Percentiles rank a stretch among this genome's conserved stretches.
Conservation (phyloP, 2,113 vertebrate species). For the Phoenicopterus ruber region DNA sequence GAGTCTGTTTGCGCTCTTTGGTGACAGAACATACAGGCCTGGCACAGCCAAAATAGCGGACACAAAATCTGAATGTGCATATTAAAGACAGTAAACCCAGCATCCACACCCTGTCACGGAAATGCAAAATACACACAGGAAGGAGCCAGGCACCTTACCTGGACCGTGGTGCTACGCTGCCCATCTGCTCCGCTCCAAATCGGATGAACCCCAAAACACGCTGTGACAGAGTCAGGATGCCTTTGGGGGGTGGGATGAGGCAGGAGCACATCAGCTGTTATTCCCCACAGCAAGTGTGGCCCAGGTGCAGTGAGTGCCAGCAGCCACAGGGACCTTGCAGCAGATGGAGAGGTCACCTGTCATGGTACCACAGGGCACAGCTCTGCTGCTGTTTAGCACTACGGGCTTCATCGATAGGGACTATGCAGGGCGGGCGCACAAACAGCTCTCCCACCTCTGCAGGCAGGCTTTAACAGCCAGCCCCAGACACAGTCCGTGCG, state of each 20-base stretch:
- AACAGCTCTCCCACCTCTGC: neutral
- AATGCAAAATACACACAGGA: neutral
- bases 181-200: neutral
- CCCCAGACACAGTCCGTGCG: rapidly evolving
- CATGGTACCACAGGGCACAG: rapidly evolving
- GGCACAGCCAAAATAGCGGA: neutral
- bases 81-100: neutral
- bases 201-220: conserved; percentile 47
- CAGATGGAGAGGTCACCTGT: neutral
- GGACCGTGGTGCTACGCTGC: conserved; percentile 4
- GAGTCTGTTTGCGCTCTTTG: neutral
- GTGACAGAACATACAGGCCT: neutral
- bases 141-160: neutral
- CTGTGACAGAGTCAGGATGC: conserved; percentile 5
- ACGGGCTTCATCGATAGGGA: rapidly evolving
- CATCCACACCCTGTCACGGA: neutral
- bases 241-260: neutral
- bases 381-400: neutral
- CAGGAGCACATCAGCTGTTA: neutral
- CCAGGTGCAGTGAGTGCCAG: neutral
- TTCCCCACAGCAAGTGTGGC: neutral
- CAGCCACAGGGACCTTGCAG: rapidly evolving
- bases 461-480: neutral
- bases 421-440: neutral
- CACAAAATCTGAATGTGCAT: neutral